Percentiles rank a stretch among this genome's conserved stretches.
These are phyloP conservation scores for Heteropelma amictum DNA, from an alignment of 2,888 invertebrate species.

Conservation along the genomic window DNA sequence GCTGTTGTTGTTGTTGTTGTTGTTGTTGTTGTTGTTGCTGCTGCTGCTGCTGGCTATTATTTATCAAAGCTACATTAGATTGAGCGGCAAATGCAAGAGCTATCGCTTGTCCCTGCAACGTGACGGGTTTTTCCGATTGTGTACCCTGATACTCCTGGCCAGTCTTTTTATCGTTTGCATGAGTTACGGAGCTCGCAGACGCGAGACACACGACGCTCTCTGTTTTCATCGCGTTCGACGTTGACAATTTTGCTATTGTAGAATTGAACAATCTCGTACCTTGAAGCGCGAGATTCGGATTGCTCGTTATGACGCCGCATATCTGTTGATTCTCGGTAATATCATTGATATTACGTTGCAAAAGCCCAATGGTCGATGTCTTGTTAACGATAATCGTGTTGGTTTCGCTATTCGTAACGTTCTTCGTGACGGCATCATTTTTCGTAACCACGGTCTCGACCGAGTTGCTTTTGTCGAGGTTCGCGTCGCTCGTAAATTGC, in stretches of 20 bases:
- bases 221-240: slow-evolving; percentile 63
- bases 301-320: slow-evolving; percentile 75
- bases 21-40: slow-evolving; percentile 36
- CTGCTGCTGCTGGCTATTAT: slow-evolving; percentile 59
- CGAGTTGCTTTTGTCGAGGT: slow-evolving; percentile 48
- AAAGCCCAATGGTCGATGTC: slow-evolving; percentile 66
- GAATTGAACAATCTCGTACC: slow-evolving; percentile 73
- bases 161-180: slow-evolving; percentile 64
- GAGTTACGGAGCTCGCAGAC: slow-evolving; percentile 58
- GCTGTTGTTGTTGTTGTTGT: slow-evolving; percentile 53
- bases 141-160: slow-evolving; percentile 57
- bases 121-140: slow-evolving; percentile 63
- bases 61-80: slow-evolving; percentile 64
- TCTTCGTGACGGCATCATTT: slow-evolving; percentile 38
- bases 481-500: slow-evolving; percentile 62
- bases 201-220: slow-evolving; percentile 72
- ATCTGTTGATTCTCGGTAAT: slow-evolving; percentile 69
- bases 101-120: slow-evolving; percentile 69
- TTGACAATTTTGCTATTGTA: slow-evolving; percentile 68
- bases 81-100: slow-evolving; percentile 71
- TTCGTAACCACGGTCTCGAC: slow-evolving; percentile 39
- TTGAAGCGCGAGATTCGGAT: slow-evolving; percentile 71
- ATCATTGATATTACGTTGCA: slow-evolving; percentile 70
- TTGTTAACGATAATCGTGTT: slow-evolving; percentile 73
- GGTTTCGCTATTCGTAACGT: too few relatives aligned